Conservation (phyloP, 2,113 vertebrate species). For the Daboia siamensis region DNA sequence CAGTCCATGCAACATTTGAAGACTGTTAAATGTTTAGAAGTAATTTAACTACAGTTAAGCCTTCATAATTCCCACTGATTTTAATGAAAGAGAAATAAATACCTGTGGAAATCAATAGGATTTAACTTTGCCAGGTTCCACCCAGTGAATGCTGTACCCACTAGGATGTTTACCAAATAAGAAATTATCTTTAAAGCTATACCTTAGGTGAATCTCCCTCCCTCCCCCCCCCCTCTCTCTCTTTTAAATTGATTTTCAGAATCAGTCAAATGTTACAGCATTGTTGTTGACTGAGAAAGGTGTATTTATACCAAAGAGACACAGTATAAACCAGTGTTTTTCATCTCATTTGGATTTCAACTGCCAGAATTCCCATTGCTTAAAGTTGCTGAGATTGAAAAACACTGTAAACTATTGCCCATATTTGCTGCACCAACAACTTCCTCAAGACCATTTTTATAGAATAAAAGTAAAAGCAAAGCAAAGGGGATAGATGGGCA, state of each 20-base stretch:
- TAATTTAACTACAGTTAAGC: not conserved
- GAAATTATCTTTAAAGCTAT: not conserved
- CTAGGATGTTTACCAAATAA: not conserved
- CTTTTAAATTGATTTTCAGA: conserved; percentile 52
- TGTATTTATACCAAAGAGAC: conserved; percentile 41
- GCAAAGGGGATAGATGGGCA: not conserved
- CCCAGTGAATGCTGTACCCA: not conserved
- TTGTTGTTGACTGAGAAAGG: conserved; percentile 52
- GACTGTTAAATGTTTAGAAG: not conserved
- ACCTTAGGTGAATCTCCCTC: not conserved
- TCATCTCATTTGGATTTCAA: not conserved
- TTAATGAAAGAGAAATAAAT: not conserved
- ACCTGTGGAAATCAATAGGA: not conserved
- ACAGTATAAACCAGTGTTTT: conserved; percentile 8
- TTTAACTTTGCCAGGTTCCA: not conserved
- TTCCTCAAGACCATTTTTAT: not conserved
- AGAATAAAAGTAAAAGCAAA: not conserved
- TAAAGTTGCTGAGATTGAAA: not conserved
- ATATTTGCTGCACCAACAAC: not conserved
- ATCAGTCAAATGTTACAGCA: conserved; percentile 32
- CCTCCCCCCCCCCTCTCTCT: too few species aligned
- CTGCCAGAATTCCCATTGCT: not conserved
- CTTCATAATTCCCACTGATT: not conserved
- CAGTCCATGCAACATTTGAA: not conserved
- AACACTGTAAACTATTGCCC: not conserved